Conservation (phyloP, 2,797 vertebrate genomes). For the Eidolon dupreanum region DNA sequence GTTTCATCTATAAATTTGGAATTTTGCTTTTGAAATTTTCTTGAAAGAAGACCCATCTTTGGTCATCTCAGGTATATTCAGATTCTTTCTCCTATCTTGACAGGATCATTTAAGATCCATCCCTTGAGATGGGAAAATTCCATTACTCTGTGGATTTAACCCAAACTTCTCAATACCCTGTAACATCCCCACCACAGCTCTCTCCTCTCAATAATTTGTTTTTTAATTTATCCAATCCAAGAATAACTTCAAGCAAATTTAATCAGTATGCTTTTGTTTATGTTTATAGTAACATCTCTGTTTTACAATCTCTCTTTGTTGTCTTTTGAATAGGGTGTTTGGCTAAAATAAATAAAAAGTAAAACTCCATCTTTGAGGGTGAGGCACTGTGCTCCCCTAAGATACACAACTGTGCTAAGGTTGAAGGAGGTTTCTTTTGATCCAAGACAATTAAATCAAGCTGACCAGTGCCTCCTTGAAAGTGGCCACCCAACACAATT, state of each 20-base stretch:
- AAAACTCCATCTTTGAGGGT: background rate
- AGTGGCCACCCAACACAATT: background rate
- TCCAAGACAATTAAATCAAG: constrained; percentile 8
- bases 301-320: constrained; percentile 55
- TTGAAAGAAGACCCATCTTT: background rate
- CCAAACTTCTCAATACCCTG: background rate
- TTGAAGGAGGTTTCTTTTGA: constrained; percentile 30
- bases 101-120: background rate
- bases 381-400: background rate
- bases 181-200: background rate
- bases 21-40: constrained; percentile 36
- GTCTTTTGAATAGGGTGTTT: constrained; percentile 45
- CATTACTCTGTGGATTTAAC: background rate
- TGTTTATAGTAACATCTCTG: constrained; percentile 5
- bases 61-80: background rate
- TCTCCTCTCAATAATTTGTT: background rate
- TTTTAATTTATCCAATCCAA: background rate
- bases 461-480: background rate
- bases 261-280: constrained; percentile 54
- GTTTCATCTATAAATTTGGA: constrained; percentile 30
- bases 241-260: constrained; percentile 33
- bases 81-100: background rate
- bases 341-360: constrained; percentile 64
- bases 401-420: background rate
- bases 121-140: background rate